Evolutionary conservation across 2,113 vertebrate genomes (phyloP).

Genomic region (Myotis brandtii): DNA sequence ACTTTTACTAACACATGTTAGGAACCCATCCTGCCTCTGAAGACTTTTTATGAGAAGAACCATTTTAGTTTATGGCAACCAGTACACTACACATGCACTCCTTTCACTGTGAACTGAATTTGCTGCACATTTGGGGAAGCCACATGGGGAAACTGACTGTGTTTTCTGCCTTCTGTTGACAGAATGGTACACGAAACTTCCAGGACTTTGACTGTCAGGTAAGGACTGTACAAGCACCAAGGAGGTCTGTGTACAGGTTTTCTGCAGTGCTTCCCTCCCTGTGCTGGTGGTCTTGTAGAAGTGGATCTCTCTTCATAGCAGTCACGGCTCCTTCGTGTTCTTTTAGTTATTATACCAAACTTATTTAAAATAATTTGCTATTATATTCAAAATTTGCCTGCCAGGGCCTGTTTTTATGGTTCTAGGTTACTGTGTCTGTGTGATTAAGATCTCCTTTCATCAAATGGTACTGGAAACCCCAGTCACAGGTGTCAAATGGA

Average conservation of each 20-base stretch:
- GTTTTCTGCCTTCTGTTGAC: conserved; percentile 83
- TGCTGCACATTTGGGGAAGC: conserved; percentile 61
- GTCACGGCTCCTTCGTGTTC: conserved; percentile 1
- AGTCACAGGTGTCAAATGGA: conserved; percentile 20
- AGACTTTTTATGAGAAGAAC: conserved; percentile 14
- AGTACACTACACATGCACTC: not conserved
- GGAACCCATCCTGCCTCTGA: not conserved
- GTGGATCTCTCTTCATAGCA: conserved; percentile 15
- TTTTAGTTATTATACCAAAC: conserved; percentile 53
- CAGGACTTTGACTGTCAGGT: conserved; percentile 98
- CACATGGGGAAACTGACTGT: conserved; percentile 72
- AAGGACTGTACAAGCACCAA: conserved; percentile 74
- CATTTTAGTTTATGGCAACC: conserved; percentile 9
- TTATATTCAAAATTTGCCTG: conserved; percentile 42
- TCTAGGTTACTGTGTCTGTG: conserved; percentile 42
- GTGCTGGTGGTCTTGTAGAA: conserved; percentile 16
- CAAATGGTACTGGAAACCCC: not conserved
- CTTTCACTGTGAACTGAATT: conserved; percentile 57
- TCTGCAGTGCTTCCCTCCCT: conserved; percentile 18
- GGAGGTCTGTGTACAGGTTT: conserved; percentile 19
- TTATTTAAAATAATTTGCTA: conserved; percentile 50
- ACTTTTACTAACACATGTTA: conserved; percentile 1
- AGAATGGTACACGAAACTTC: conserved; percentile 94
- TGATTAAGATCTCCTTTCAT: conserved; percentile 52
- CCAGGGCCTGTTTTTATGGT: not conserved